Evolutionary conservation across 64 coral and sea anemone species (phyloP).

Genomic region (Astreopora myriophthalma): DNA sequence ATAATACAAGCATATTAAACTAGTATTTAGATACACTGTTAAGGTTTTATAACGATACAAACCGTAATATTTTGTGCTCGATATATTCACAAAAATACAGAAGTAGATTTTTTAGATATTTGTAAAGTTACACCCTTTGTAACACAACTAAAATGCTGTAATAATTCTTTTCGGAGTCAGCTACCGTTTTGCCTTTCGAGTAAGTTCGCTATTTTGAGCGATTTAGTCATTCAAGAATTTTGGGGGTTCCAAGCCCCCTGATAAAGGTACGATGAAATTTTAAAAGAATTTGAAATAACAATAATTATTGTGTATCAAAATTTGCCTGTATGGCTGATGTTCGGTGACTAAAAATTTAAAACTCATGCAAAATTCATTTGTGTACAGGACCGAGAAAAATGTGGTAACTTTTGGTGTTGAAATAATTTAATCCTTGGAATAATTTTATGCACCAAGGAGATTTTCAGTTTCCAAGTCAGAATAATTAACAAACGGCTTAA

Average conservation of each 20-base stretch:
- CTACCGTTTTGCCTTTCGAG: neutral
- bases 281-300: slow-evolving; percentile 16
- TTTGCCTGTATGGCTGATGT: neutral
- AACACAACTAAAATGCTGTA: neutral
- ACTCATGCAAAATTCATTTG: slow-evolving; percentile 41
- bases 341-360: slow-evolving; percentile 4
- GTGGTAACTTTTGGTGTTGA: neutral
- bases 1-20: slow-evolving; percentile 34
- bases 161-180: neutral
- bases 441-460: neutral
- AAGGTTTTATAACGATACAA: slow-evolving; percentile 13
- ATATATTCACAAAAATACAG: neutral
- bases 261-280: neutral
- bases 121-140: neutral
- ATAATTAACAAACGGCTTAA: neutral
- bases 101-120: slow-evolving; percentile 31
- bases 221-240: neutral
- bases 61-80: neutral
- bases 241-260: neutral
- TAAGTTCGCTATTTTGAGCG: neutral
- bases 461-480: neutral
- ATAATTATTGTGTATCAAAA: slow-evolving; percentile 3
- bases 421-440: neutral
- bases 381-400: slow-evolving; percentile 25
- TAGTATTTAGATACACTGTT: slow-evolving; percentile 5